Base-by-base conservation (phyloP, 1,140 invertebrate species). In the Elysia chlorotica region DNA sequence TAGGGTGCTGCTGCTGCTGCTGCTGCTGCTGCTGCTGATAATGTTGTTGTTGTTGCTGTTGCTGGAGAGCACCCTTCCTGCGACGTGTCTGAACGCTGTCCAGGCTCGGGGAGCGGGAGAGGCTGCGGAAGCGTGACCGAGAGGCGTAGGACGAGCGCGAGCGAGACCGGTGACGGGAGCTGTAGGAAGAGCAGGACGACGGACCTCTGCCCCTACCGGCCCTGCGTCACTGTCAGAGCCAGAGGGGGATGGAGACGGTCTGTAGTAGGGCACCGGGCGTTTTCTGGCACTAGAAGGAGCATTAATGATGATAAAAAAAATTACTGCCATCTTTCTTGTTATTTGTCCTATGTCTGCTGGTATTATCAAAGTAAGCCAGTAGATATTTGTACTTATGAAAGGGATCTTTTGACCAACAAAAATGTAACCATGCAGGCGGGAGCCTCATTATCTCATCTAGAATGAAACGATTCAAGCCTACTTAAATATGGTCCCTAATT, bases 251-350 rank as follows among this genome's bases (percentile, higher is more conserved):
- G 93, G 92, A 25, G 93, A 92, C 67, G 93, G 92, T 79, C 94
- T 91, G 79, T 95, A 93, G 89, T 96, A 96, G 62, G 94, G 94
- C 81, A 96, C 94, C 41, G 95, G 95, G 69, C 94, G 90, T 88
- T 96, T 96, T 78, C 95, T 91, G 74, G 94, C 95, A 88, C 95
- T 96, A 89, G 81, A n/a, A n/a, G n/a, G n/a, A n/a, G n/a, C n/a
- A n/a, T n/a, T n/a, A n/a, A n/a, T n/a, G n/a, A n/a, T n/a, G n/a
- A n/a, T n/a, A n/a, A n/a, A n/a, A n/a, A n/a, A n/a, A n/a, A n/a
- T n/a, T n/a, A n/a, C n/a, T n/a, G n/a, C n/a, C n/a, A n/a, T n/a
- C n/a, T n/a, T n/a, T n/a, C n/a, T n/a, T n/a, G n/a, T n/a, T n/a
- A n/a, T n/a, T n/a, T n/a, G n/a, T n/a, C n/a, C n/a, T n/a, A n/a